Evolutionary conservation across 2,888 invertebrate species (phyloP).

Genomic region (Brenthis daphne): DNA sequence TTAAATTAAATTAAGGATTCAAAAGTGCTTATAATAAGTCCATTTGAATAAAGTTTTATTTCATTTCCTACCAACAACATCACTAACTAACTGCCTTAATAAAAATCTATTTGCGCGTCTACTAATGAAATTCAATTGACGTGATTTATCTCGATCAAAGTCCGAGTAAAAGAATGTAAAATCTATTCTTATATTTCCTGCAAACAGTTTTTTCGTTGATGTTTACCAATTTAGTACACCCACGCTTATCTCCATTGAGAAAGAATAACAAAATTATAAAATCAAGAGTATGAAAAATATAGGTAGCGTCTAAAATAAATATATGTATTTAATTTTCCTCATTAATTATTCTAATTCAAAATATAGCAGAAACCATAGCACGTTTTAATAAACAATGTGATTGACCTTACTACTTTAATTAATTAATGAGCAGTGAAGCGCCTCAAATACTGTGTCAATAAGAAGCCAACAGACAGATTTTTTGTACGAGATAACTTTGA

Average conservation of each 20-base stretch:
- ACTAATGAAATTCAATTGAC: conserved; percentile 21
- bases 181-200: conserved; percentile 28
- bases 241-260: conserved; percentile 7
- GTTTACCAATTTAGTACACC: conserved; percentile 17
- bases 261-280: neutral
- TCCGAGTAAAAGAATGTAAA: conserved; percentile 25
- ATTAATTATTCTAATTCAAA: neutral
- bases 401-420: conserved; percentile 22
- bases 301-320: neutral
- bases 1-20: too few species aligned
- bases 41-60: too few species aligned
- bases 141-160: conserved; percentile 29
- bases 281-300: neutral
- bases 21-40: too few species aligned
- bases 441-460: conserved; percentile 49
- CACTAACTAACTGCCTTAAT: neutral
- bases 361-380: neutral
- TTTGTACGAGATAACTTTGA: conserved; percentile 7
- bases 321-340: neutral
- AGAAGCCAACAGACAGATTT: conserved; percentile 24
- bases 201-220: conserved; percentile 15
- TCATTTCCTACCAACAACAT: too few species aligned
- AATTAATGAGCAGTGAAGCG: conserved; percentile 51
- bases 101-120: conserved; percentile 13
- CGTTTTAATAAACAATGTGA: conserved; percentile 9